Percentiles rank a stretch among this genome's conserved stretches.
Evolutionary conservation across 2,797 vertebrate species (phyloP).

Genomic region (Lepilemur ruficaudatus): DNA sequence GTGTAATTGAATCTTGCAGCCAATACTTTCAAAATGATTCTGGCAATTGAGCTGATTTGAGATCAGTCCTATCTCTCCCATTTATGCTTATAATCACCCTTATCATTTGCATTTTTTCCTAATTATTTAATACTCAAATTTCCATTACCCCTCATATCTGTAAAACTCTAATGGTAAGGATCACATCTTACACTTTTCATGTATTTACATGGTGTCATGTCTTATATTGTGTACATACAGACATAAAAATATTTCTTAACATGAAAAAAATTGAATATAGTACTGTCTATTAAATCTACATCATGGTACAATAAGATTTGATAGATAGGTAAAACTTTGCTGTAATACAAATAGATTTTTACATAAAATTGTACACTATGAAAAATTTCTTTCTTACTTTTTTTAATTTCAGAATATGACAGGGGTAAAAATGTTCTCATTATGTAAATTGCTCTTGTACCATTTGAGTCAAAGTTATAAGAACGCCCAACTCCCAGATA

Average conservation of each 20-base stretch:
- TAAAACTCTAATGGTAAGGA: neutral
- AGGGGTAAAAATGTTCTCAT: too few species aligned
- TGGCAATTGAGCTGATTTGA: neutral
- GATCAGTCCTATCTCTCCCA: neutral
- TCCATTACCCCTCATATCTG: neutral
- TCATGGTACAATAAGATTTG: neutral
- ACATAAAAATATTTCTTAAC: neutral
- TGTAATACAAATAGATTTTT: neutral
- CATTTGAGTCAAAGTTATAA: too few species aligned
- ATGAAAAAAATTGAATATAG: neutral
- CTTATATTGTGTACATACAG: neutral
- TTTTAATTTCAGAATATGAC: too few species aligned
- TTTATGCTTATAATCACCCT: neutral
- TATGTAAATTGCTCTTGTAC: too few species aligned
- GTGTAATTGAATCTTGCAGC: neutral
- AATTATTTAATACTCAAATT: neutral
- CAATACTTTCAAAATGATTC: neutral
- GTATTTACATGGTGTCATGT: neutral
- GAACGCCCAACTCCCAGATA: too few species aligned
- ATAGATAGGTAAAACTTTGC: neutral
- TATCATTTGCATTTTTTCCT: neutral
- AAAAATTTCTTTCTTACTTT: neutral
- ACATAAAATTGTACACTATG: neutral
- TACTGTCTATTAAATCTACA: neutral
- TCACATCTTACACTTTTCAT: neutral